Evolutionary conservation across 2,888 invertebrate genomes (phyloP).

Genomic region (Rotaria magnacalcarata): DNA sequence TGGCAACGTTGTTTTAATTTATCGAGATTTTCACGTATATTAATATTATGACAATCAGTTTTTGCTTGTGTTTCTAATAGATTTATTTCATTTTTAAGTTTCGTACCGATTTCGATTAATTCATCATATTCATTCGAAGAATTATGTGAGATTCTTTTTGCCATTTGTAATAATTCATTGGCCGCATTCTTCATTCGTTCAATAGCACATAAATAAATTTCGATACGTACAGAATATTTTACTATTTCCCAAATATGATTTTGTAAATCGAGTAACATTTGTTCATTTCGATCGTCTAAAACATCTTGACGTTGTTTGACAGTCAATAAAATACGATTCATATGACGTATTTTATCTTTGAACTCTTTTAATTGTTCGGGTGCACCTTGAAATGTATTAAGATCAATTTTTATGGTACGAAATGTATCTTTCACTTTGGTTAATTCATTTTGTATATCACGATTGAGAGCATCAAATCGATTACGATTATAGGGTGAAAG

Average conservation of each 20-base stretch:
- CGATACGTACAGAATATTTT: slow-evolving; percentile 33
- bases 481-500: slow-evolving; percentile 27
- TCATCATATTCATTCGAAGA: slow-evolving; percentile 11
- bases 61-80: slow-evolving; percentile 18
- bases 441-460: slow-evolving; percentile 35
- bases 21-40: not conserved
- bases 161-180: slow-evolving; percentile 30
- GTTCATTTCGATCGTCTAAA: slow-evolving; percentile 27
- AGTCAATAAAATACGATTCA: slow-evolving; percentile 4
- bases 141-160: not conserved
- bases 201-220: slow-evolving; percentile 11
- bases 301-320: slow-evolving; percentile 29
- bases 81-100: not conserved
- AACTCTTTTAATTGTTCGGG: slow-evolving; percentile 35
- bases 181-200: not conserved
- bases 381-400: slow-evolving; percentile 1
- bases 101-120: not conserved
- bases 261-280: slow-evolving; percentile 33
- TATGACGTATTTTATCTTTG: slow-evolving; percentile 34
- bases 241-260: slow-evolving; percentile 32
- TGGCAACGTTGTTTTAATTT: slow-evolving; percentile 27
- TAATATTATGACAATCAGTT: slow-evolving; percentile 25
- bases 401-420: slow-evolving; percentile 9
- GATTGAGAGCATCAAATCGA: slow-evolving; percentile 15
- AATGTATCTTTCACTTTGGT: slow-evolving; percentile 24